A percentile compares a stretch with the other conserved stretches of the same genome.
Evolutionary conservation across 2,113 vertebrate species (phyloP).

Genomic region (Varanus salvator): DNA sequence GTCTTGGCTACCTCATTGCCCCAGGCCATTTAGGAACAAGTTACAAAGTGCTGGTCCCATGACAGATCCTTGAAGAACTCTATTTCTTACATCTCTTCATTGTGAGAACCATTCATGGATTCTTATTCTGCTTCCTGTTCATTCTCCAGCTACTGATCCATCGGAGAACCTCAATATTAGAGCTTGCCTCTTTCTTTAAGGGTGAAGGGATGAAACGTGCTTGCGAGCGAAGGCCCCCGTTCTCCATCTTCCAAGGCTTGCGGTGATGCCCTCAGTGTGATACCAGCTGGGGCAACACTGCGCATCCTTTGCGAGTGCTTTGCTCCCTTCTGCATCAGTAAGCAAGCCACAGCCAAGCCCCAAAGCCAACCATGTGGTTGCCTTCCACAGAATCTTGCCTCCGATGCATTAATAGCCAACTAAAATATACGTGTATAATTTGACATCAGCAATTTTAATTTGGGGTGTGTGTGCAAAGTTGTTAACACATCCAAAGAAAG

Average conservation of each 20-base stretch:
- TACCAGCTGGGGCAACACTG: not conserved
- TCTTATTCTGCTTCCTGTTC: not conserved
- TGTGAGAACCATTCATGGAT: too few relatives aligned
- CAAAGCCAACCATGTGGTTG: not conserved
- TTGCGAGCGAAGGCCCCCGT: not conserved
- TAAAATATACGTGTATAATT: constrained; percentile 43
- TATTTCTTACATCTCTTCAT: too few relatives aligned
- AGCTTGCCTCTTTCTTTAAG: not conserved
- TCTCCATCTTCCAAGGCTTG: too few relatives aligned
- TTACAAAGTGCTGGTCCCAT: too few relatives aligned
- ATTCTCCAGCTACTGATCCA: too few relatives aligned
- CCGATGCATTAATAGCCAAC: constrained; percentile 54
- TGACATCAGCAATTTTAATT: constrained; percentile 21
- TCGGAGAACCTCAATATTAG: not conserved
- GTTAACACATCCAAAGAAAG: constrained; percentile 22
- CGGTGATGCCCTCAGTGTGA: too few relatives aligned
- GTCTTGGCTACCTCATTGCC: not conserved
- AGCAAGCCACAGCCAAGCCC: not conserved
- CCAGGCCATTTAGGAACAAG: too few relatives aligned
- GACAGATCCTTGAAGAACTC: too few relatives aligned
- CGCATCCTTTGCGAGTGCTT: not conserved
- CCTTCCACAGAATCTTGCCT: not conserved
- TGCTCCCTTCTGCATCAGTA: not conserved
- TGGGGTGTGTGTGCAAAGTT: constrained; percentile 11
- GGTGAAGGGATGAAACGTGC: not conserved